Evolutionary conservation across 2,888 invertebrate species (phyloP).

Genomic region (Brenthis daphne): DNA sequence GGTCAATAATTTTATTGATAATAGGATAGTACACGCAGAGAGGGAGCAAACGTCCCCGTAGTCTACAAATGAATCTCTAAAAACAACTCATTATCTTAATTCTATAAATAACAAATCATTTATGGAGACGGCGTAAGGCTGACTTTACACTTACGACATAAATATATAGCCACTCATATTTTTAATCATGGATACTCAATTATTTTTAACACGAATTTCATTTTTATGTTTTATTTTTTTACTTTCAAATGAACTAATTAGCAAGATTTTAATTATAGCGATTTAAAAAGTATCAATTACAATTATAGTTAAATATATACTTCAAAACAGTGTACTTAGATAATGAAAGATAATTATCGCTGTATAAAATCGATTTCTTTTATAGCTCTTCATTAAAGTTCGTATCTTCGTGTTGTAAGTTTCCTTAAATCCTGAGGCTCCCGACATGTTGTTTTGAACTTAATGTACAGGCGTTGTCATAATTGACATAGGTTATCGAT

Average conservation of each 20-base stretch:
- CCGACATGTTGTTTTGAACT: conserved; percentile 78
- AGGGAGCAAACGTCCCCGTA: conserved; percentile 46
- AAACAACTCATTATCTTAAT: conserved; percentile 64
- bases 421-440: conserved; percentile 41
- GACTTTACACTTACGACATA: conserved; percentile 46
- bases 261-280: too few relatives aligned
- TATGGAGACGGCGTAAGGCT: conserved; percentile 63
- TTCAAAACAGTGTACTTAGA: too few relatives aligned
- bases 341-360: too few relatives aligned
- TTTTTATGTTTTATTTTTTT: too few relatives aligned
- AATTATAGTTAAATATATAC: too few relatives aligned
- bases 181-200: background rate
- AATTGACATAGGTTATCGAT: conserved; percentile 76
- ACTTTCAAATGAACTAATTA: too few relatives aligned
- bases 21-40: conserved; percentile 39
- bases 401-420: conserved; percentile 34
- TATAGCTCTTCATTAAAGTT: background rate
- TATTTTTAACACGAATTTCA: background rate
- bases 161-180: too few relatives aligned
- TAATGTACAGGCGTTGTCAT: conserved; percentile 64
- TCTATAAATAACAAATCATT: conserved; percentile 70
- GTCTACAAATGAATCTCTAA: conserved; percentile 62
- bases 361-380: too few relatives aligned
- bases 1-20: conserved; percentile 46
- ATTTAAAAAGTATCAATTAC: too few relatives aligned